Base-by-base conservation (phyloP, 2,888 invertebrate species). In the Xestia rhomboidea region DNA sequence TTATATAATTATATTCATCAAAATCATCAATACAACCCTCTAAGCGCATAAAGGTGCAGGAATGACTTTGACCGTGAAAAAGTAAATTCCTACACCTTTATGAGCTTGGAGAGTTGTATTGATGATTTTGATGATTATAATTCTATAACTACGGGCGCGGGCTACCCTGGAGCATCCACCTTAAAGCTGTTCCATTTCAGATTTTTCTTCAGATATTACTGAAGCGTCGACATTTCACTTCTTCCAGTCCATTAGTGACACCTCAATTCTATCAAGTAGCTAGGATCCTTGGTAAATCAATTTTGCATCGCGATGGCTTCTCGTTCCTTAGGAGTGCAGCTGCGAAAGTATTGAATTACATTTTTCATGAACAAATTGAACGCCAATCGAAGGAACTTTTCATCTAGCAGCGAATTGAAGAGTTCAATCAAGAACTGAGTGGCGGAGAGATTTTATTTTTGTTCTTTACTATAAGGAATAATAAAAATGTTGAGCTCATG, bases 231-330 rank as follows among this genome's bases (percentile, higher is more conserved):
- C 82, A 84, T 84, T 85, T 84, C 87, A 82, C 75, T 83, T 87
- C 85, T 87, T 87, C 73, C 85, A 85, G 86, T 90, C 90, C 91
- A 92, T 93, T 92, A 92, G 89, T 82, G 90, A 90, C 91, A 92
- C 90, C 89, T 89, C 84, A 80, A 84, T 68, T 86, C 87, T 86
- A 89, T 91, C 89, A 89, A 86, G 86, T 83, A 85, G 78, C 83
- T 87, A 83, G 84, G 86, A 87, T 89, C 83, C 87, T 87, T 89
- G 90, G 92, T 93, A 93, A 94, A 93, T 93, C 90, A 90, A 93
- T 92, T 93, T 91, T 89, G 87, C 91, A 89, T 89, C 81, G 87
- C 86, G 86, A 71, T 78, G 83, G 78, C 76, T 86, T 85, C 82
- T 71, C 73, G 66, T 77, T 84, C 63, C 80, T 77, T n/a, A 51